Evolutionary conservation across 2,888 invertebrate genomes (phyloP), one percentile per base, ranked within the genome.

Genomic region (Leptopilina syphax): DNA sequence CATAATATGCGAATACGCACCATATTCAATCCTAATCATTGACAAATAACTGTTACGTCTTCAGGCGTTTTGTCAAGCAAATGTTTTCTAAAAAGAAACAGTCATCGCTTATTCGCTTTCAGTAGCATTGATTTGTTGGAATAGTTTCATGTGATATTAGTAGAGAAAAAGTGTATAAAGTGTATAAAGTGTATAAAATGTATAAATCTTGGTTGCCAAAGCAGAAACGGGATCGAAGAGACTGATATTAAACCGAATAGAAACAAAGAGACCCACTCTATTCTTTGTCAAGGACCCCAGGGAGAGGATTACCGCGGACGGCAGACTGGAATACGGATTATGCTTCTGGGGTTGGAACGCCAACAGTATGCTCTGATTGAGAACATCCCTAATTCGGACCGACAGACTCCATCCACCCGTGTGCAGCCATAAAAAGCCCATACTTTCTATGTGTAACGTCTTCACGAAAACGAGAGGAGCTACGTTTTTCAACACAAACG

Each of bases 331-430:
- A 86, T 85, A 81, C 88, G 90, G 91, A 91, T 91, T 91, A 91
- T 89, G 87, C 87, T 89, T 85, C 87, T 88, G 86, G 89, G 90
- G 90, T 87, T 86, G 87, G 88, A 87, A 87, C 86, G 13, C 86
- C 88, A 90, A 89, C 87, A 88, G 84, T 86, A 85, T 90, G 87
- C 91, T 50, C 50, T 93, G 93, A 93, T 92, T 92, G 93, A 93
- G 93, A 92, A 93, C 93, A 92, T 92, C 92, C 92, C 93, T 93
- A 93, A 93, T 93, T 92, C 92, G 91, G 88, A 87, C 87, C 92
- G 93, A 93, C 93, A 92, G 92, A 89, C 90, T 92, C 92, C 93
- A 93, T 93, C 92, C 92, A 92, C 88, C 91, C 91, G 91, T 92
- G 86, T 79, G 86, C 88, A 86, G 85, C 89, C 88, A 87, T 90